phyloP scores from a whole-genome alignment of 2,888 invertebrate species.

The Watsonalla binaria region DNA sequence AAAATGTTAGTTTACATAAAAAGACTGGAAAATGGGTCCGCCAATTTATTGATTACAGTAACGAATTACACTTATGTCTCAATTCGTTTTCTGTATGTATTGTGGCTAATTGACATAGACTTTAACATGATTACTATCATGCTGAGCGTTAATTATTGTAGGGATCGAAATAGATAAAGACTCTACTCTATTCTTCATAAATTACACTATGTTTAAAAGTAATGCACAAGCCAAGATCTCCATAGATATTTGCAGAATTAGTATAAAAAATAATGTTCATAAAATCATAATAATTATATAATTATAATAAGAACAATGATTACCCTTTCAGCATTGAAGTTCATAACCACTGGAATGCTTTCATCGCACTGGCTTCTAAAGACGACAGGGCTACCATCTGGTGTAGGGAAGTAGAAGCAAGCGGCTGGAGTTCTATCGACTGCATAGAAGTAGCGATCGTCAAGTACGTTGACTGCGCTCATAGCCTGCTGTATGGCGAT shows the following conservation, averaged over 20 bases:
- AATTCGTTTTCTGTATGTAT: too few species aligned
- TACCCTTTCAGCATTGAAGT: conserved; percentile 40
- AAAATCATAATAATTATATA: conserved; percentile 1
- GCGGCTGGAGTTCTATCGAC: conserved; percentile 33
- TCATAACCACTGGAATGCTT: conserved; percentile 34
- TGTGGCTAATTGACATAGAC: too few species aligned
- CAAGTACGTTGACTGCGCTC: conserved; percentile 32
- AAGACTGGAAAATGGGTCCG: too few species aligned
- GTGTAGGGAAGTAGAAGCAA: conserved; percentile 50
- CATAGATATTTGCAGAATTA: too few species aligned
- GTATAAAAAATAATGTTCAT: too few species aligned
- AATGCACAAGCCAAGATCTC: too few species aligned
- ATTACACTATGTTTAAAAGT: too few species aligned
- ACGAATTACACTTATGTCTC: too few species aligned
- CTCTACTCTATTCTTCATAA: too few species aligned
- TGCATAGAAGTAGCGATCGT: conserved; percentile 36
- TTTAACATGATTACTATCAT: too few species aligned
- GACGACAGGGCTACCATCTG: conserved; percentile 27
- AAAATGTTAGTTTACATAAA: background rate
- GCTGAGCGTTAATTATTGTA: too few species aligned
- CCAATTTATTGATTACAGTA: conserved; percentile 23
- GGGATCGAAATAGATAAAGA: too few species aligned
- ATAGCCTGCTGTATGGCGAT: conserved; percentile 33
- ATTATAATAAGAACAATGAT: conserved; percentile 9
- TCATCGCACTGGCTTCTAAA: conserved; percentile 50